phyloP scores from a whole-genome alignment of 2,888 invertebrate genomes.

The Leistus spinibarbis region DNA sequence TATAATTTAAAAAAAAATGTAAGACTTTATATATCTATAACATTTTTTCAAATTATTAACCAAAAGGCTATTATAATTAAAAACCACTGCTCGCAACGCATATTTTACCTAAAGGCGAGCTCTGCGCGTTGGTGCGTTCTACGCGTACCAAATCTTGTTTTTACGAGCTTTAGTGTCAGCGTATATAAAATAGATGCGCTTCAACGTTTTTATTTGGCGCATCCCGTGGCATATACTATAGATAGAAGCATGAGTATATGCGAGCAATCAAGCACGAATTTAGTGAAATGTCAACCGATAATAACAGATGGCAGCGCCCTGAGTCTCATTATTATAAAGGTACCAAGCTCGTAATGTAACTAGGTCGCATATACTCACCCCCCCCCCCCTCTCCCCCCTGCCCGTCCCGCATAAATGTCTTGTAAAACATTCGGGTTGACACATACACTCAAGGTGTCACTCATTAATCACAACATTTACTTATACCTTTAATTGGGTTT shows the following conservation, averaged over 20 bases:
- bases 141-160: no score
- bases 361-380: background rate
- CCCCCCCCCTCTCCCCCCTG: background rate
- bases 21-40: no score
- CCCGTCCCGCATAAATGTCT: conserved; percentile 15
- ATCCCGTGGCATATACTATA: no score
- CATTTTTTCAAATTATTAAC: no score
- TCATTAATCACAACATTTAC: conserved; percentile 7
- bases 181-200: no score
- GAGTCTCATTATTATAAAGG: conserved; percentile 4
- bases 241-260: background rate
- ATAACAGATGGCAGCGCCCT: conserved; percentile 3
- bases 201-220: no score
- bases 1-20: no score
- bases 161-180: no score
- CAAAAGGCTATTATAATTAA: no score
- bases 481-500: background rate
- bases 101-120: no score
- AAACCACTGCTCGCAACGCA: no score
- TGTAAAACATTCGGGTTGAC: conserved; percentile 22
- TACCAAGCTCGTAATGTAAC: conserved; percentile 1
- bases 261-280: conserved; percentile 6
- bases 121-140: no score
- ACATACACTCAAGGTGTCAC: background rate
- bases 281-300: conserved; percentile 25